Conservation (phyloP, 2,113 vertebrate species). For the Pica pica region DNA sequence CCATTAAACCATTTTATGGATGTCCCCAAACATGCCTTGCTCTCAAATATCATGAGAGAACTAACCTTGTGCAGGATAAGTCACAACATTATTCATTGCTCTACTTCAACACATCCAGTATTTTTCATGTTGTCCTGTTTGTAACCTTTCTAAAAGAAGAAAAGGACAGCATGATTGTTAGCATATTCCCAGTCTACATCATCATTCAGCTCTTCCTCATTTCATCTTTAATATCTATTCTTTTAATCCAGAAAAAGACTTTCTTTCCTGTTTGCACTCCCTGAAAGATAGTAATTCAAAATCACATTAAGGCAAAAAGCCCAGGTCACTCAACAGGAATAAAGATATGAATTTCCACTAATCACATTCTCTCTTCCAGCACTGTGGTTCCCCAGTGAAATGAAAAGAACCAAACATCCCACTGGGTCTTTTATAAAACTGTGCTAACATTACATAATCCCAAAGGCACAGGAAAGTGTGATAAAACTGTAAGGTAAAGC, state of each 20-base stretch:
- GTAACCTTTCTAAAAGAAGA: background rate
- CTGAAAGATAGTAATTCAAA: background rate
- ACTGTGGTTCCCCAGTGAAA: background rate
- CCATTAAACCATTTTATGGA: background rate
- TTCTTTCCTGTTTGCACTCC: background rate
- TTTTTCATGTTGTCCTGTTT: background rate
- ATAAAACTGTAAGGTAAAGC: background rate
- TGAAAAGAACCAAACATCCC: background rate
- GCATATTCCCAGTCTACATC: background rate
- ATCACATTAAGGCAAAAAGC: background rate
- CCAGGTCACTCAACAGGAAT: background rate
- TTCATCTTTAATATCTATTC: background rate
- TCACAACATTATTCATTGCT: background rate
- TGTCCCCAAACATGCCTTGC: background rate
- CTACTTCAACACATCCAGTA: background rate
- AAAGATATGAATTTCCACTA: background rate
- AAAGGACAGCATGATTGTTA: background rate
- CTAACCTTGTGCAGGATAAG: background rate
- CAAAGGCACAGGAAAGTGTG: background rate
- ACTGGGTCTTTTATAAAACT: background rate
- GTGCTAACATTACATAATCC: background rate
- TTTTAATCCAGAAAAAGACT: background rate
- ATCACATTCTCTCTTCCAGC: background rate
- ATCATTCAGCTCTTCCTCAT: background rate
- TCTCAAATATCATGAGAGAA: background rate